Evolutionary conservation across 2,797 vertebrate genomes (phyloP).

Genomic region (Neosalanx taihuensis): DNA sequence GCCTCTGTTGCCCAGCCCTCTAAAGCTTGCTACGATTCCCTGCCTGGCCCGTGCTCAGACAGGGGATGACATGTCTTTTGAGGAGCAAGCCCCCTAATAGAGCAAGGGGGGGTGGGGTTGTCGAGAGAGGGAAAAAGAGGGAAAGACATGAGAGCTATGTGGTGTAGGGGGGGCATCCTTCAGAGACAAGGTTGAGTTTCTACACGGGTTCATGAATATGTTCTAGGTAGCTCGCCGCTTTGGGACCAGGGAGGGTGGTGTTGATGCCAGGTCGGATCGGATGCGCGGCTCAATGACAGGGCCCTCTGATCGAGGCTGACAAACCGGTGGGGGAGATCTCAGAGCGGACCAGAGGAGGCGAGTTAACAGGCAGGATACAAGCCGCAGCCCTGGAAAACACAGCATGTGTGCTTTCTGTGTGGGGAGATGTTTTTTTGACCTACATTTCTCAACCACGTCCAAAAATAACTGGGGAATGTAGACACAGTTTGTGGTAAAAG

Average conservation of each 20-base stretch:
- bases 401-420: background rate
- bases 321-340: conserved; percentile 11
- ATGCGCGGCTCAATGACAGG: conserved; percentile 19
- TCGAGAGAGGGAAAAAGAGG: background rate
- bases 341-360: background rate
- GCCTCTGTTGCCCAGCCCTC: conserved; percentile 37
- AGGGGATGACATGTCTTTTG: conserved; percentile 41
- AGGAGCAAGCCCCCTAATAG: conserved; percentile 24
- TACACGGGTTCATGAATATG: conserved; percentile 29
- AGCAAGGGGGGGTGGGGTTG: background rate
- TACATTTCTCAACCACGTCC: background rate
- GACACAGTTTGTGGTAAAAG: background rate
- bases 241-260: conserved; percentile 17
- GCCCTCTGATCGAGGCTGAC: conserved; percentile 16
- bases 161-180: background rate
- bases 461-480: background rate
- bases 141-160: conserved; percentile 12
- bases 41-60: conserved; percentile 17
- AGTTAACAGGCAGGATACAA: conserved; percentile 23
- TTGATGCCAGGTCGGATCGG: conserved; percentile 12
- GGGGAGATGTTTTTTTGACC: background rate
- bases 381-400: background rate
- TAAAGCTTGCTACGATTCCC: conserved; percentile 16
- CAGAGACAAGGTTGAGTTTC: conserved; percentile 4
- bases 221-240: conserved; percentile 26